Evolutionary conservation across 1,140 invertebrate genomes (phyloP).

Genomic region (Drosophila bipectinata): DNA sequence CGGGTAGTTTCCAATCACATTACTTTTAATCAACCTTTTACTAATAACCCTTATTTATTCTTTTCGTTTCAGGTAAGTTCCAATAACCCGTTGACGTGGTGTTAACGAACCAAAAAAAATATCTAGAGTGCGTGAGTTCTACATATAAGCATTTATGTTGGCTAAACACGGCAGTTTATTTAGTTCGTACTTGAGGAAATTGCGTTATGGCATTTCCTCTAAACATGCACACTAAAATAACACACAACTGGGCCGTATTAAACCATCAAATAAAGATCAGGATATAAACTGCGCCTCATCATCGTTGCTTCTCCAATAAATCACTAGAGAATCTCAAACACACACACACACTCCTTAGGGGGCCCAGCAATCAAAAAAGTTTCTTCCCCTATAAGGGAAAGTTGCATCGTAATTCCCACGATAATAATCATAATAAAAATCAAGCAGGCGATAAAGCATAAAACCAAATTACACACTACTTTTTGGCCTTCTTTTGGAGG

Average conservation of each 20-base stretch:
- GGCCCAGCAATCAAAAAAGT: slow-evolving; percentile 16
- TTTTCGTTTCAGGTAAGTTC: slow-evolving; percentile 71
- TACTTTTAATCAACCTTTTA: background rate
- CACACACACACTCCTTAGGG: slow-evolving; percentile 11
- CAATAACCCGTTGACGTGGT: slow-evolving; percentile 9
- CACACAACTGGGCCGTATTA: slow-evolving; percentile 6
- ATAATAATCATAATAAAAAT: slow-evolving; percentile 83
- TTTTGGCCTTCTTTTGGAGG: slow-evolving; percentile 28
- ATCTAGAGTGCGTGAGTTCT: slow-evolving; percentile 55
- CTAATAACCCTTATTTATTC: background rate
- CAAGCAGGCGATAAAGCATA: slow-evolving; percentile 82
- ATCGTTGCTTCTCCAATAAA: slow-evolving; percentile 58
- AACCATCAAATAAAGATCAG: slow-evolving; percentile 44
- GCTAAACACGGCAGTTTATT: slow-evolving; percentile 4
- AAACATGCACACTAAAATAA: slow-evolving; percentile 13
- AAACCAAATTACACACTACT: slow-evolving; percentile 77
- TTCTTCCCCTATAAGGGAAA: slow-evolving; percentile 32
- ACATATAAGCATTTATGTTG: slow-evolving; percentile 39
- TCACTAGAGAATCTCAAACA: slow-evolving; percentile 34
- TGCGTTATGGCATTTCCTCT: background rate
- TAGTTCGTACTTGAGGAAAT: background rate
- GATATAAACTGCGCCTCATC: slow-evolving; percentile 10
- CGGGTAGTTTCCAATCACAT: background rate
- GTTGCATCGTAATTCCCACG: slow-evolving; percentile 75
- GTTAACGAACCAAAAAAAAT: slow-evolving; percentile 5